Evolutionary conservation across 2,888 invertebrate species (phyloP), one percentile per base, ranked within the genome.

Genomic region (Torymus aiolomorphi): DNA sequence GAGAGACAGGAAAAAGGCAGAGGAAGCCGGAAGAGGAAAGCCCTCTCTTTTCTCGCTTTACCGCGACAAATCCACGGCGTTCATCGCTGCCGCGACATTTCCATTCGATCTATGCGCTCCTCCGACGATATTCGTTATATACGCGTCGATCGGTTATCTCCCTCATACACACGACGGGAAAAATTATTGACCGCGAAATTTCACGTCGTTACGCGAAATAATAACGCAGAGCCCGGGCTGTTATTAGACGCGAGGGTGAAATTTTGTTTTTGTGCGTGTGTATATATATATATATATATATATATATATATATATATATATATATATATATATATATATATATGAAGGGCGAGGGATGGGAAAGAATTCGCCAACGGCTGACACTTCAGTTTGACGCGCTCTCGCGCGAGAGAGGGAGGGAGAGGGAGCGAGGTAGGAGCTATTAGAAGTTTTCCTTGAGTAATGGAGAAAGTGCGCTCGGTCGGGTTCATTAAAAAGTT

Each of bases 41-140:
- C 62, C 18, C 65, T 66, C 66, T 66, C 59, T 78, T 66, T 61
- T 72, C 61, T 78, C 56, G 52, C 72, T 57, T 72, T 61, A 54
- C 61, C 54, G 54, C 72, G 78, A 78, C 72, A 78, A 78, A 78
- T 78, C 78, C 72, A 20, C 65, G 49, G 31, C 59, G 63, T 31
- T 78, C 72, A 70, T 78, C 62, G 59, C 62, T 49, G 49, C n/a
- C 20, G 54, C 31, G 76, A 69, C 51, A 76, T 66, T 63, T 59
- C 42, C 65, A 59, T 77, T 77, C 66, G 65, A 66, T 66, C 71
- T 66, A 65, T 24, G 42, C 16, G 13, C n/a, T n/a, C 31, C 14
- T n/a, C 20, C 18, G n/a, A 20, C n/a, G 57, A 65, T 71, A 69
- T 77, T 57, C 65, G 24, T 70, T 65, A 65, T 51, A 31, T 31